Percentiles rank a stretch among this genome's conserved stretches.
phyloP scores from a whole-genome alignment of 2,113 vertebrate species.

The Miniopterus natalensis region DNA sequence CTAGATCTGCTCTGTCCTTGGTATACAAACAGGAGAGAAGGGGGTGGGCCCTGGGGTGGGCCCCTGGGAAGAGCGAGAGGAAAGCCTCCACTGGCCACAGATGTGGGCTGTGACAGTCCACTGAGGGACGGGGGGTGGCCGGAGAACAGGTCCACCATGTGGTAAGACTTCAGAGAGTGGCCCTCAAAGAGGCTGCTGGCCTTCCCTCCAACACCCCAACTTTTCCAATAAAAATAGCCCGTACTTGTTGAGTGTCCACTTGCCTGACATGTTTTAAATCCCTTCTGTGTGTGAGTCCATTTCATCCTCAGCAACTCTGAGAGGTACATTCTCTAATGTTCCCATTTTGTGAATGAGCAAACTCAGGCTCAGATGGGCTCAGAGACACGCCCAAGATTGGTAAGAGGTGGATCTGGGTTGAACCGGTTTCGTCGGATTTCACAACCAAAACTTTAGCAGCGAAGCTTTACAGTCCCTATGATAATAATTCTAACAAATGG shows the following conservation, averaged over 20 bases:
- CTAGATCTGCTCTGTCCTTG: neutral
- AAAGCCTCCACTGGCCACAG: neutral
- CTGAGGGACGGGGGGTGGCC: rapidly evolving
- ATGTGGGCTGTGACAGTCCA: rapidly evolving
- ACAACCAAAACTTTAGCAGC: rapidly evolving
- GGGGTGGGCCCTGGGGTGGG: neutral
- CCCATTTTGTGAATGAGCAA: neutral
- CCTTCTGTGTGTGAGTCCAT: too few relatives aligned
- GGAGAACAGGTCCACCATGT: rapidly evolving
- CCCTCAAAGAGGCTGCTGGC: neutral
- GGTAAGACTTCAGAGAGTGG: neutral
- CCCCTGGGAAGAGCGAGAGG: neutral
- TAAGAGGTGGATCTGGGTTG: neutral
- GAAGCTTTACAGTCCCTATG: neutral
- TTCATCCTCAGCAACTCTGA: neutral
- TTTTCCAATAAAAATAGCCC: neutral
- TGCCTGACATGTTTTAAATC: too few relatives aligned
- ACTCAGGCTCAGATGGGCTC: neutral
- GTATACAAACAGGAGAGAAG: neutral
- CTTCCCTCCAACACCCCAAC: too few relatives aligned
- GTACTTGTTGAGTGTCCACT: neutral
- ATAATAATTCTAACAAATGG: neutral
- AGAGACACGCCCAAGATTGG: neutral
- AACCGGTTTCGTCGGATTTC: neutral
- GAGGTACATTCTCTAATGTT: neutral